A percentile compares a stretch with the other conserved stretches of the same genome.
These are phyloP conservation scores for Coendou prehensilis DNA, from an alignment of 2,797 vertebrate genomes.

Conservation along the genomic window DNA sequence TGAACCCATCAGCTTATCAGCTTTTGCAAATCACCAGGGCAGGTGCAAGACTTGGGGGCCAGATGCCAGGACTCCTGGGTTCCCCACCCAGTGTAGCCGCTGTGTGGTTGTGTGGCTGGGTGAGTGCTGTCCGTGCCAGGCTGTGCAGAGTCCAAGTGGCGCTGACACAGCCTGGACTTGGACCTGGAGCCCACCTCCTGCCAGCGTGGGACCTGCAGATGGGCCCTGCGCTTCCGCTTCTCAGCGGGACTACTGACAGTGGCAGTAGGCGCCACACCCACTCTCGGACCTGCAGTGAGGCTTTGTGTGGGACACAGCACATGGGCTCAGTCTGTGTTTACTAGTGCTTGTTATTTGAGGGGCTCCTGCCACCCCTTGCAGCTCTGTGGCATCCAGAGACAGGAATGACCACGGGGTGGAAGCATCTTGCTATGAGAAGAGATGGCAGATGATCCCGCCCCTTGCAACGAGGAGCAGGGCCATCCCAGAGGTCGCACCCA, in stretches of 20 bases:
- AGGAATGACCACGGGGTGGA: not conserved
- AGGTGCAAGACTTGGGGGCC: not conserved
- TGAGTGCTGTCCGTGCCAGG: not conserved
- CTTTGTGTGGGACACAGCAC: fast-evolving
- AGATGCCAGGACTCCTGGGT: not conserved
- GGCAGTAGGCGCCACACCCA: fast-evolving
- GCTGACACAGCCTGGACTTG: not conserved
- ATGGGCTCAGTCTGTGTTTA: no score
- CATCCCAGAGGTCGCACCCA: not conserved
- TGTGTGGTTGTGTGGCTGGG: no score
- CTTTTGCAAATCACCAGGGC: not conserved
- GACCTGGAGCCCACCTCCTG: not conserved
- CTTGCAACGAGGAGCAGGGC: not conserved
- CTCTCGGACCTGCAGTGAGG: not conserved
- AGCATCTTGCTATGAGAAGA: not conserved
- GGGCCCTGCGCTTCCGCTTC: not conserved
- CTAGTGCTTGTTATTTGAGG: not conserved
- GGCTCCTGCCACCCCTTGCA: not conserved
- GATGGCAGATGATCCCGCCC: not conserved
- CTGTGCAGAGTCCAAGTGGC: not conserved
- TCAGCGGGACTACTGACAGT: not conserved
- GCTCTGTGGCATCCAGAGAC: not conserved
- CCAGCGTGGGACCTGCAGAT: not conserved
- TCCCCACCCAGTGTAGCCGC: fast-evolving
- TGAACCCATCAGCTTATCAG: not conserved